phyloP scores from a whole-genome alignment of 2,113 vertebrate genomes.

The Glaucidium brasilianum region DNA sequence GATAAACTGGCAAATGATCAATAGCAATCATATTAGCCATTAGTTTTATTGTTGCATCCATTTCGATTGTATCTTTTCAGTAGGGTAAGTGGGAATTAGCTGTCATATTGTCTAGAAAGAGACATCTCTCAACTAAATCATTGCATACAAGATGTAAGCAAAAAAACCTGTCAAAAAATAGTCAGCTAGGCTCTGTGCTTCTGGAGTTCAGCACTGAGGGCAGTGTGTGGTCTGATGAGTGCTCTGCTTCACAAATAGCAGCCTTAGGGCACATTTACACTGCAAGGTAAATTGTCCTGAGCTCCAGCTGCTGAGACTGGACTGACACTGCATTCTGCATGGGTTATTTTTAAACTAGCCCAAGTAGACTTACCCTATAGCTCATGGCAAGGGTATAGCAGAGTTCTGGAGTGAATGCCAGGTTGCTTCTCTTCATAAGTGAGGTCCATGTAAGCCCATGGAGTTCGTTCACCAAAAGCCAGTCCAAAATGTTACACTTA shows the following conservation, averaged over 20 bases:
- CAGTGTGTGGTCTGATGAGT: background rate
- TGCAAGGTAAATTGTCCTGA: background rate
- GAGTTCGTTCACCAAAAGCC: background rate
- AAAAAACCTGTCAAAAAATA: background rate
- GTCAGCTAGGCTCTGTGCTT: background rate
- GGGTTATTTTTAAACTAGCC: background rate
- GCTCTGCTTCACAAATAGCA: background rate
- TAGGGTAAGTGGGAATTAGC: background rate
- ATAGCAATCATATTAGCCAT: constrained; percentile 28
- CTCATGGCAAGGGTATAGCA: background rate
- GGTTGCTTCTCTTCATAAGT: background rate
- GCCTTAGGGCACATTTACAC: background rate
- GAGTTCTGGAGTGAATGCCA: background rate
- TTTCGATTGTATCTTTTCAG: constrained; percentile 25
- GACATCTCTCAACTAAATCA: background rate
- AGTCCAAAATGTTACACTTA: background rate
- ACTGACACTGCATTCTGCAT: background rate
- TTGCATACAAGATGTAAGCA: background rate
- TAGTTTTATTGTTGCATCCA: constrained; percentile 28
- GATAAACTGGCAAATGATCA: constrained; percentile 19
- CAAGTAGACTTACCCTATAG: no score
- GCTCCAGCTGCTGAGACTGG: background rate
- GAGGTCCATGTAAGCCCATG: background rate
- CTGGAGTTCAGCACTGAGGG: background rate
- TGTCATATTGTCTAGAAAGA: background rate